A percentile compares a stretch with the other conserved stretches of the same genome.
Evolutionary conservation across 2,113 vertebrate species (phyloP).

Genomic region (Eclectus roratus): DNA sequence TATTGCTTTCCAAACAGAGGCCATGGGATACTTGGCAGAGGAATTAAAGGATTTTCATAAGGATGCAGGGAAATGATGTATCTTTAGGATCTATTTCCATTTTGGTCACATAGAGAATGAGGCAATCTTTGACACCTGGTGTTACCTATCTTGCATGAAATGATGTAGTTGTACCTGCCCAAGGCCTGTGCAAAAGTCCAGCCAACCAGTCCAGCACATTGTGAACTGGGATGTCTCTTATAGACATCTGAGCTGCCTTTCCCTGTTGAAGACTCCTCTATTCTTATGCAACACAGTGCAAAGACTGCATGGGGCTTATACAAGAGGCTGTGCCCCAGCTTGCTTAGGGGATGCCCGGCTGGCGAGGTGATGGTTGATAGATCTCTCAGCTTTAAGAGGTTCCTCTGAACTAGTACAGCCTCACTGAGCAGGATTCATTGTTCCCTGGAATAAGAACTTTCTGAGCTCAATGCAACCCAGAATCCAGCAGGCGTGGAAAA

Average conservation of each 20-base stretch:
- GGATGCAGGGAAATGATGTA: neutral
- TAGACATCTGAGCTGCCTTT: neutral
- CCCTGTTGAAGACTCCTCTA: neutral
- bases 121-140: neutral
- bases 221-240: neutral
- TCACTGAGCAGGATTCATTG: neutral
- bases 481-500: slow-evolving; percentile 17
- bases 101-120: neutral
- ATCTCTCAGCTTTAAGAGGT: neutral
- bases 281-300: neutral
- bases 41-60: neutral
- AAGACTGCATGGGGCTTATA: neutral
- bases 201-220: no score
- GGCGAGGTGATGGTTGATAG: neutral
- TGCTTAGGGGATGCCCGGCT: neutral
- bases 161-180: neutral
- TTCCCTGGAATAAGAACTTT: neutral
- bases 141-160: neutral
- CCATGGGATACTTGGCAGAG: neutral
- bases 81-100: neutral
- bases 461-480: neutral
- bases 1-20: neutral
- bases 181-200: neutral
- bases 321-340: neutral
- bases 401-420: neutral